Conservation (phyloP, 2,113 vertebrate genomes). For the Ctenodactylus gundi region DNA sequence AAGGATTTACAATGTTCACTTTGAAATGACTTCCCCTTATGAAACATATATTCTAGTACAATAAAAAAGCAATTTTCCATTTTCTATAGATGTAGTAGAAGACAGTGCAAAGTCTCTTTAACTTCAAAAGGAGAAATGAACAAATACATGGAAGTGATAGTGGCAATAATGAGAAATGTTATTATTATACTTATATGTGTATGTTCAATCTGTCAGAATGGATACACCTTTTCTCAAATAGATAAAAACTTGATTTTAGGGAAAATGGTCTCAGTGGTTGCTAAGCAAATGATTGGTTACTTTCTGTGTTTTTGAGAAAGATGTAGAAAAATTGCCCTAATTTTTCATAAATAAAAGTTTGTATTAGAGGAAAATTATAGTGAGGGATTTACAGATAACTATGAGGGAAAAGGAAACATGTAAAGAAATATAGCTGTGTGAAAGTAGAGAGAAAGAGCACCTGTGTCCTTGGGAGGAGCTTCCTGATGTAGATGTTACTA, state of each 20-base stretch:
- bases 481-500: neutral
- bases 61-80: slow-evolving; percentile 3
- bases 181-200: neutral
- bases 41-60: slow-evolving; percentile 21
- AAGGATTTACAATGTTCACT: neutral
- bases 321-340: neutral
- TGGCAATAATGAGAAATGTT: neutral
- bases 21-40: neutral
- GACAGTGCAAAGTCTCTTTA: neutral
- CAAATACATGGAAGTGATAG: neutral
- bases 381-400: neutral
- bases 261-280: neutral
- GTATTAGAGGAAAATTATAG: neutral
- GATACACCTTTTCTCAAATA: neutral
- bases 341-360: neutral
- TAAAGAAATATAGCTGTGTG: neutral
- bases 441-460: neutral
- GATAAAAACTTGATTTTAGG: slow-evolving; percentile 4
- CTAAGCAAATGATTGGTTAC: slow-evolving; percentile 22
- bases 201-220: neutral
- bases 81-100: slow-evolving; percentile 4
- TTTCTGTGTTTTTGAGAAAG: neutral
- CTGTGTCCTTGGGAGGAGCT: neutral
- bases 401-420: neutral
- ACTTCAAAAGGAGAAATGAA: slow-evolving; percentile 10